Evolutionary conservation across 2,888 invertebrate genomes (phyloP), one percentile per base, ranked within the genome.

Genomic region (Leptopterna dolabrata): DNA sequence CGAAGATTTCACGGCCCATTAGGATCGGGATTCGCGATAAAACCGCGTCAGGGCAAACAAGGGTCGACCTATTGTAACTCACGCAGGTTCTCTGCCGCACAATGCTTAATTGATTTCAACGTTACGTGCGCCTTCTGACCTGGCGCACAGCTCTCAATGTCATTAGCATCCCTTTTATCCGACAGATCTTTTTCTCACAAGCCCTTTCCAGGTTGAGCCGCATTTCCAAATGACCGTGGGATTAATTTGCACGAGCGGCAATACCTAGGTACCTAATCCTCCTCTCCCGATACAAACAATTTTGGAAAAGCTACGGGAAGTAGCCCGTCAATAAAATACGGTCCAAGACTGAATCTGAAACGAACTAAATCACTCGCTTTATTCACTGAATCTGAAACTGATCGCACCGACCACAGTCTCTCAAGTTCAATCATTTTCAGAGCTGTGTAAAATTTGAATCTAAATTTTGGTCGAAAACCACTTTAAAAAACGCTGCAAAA

Each of bases 51-150:
- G 30, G 4, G 4, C 41, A 73, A 73, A 73, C n/a, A 36, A 73
- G 30, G 29, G 1, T 29, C 63, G 16, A 24, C 41, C 73, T 19
- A 30, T 73, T 73, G 73, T 73, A 41, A 41, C 73, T 73, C 73
- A 73, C 73, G 73, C 73, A 73, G 73, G 73, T 73, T 73, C 41
- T 16, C 73, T 19, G 7, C 41, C 30, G 73, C 36, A 41, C 73
- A 73, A 73, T 73, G 73, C 73, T 36, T 73, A 73, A 73, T 73
- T 73, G 73, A 73, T 73, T 73, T 36, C 73, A 30, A 73, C 41
- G 36, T 73, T 73, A 73, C 73, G 73, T 30, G 73, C 36, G 36
- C 14, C 36, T 36, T 14, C 73, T 14, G 19, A 55, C n/a, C 1
- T 16, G 24, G 13, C 63, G 7, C 73, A n/a, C 7, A 73, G 29